Evolutionary conservation across 2,888 invertebrate genomes (phyloP).

Genomic region (Sphaerophoria rueppellii): DNA sequence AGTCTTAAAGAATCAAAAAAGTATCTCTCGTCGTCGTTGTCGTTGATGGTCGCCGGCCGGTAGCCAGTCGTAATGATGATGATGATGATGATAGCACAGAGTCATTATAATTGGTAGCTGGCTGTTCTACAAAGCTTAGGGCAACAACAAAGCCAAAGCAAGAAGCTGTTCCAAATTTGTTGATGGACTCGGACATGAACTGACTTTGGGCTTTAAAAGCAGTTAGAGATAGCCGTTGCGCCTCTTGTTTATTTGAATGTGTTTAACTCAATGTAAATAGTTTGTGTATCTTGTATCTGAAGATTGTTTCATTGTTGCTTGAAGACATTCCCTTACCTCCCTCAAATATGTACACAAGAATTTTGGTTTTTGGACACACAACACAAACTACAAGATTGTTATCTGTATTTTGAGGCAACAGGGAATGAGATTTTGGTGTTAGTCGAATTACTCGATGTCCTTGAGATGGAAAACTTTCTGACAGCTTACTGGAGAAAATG

Average conservation of each 20-base stretch:
- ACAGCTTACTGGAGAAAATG: conserved; percentile 1
- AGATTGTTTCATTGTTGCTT: conserved; percentile 32
- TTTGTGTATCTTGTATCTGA: not conserved
- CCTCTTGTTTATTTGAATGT: not conserved
- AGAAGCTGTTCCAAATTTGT: conserved; percentile 55
- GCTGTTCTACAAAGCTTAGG: conserved; percentile 9
- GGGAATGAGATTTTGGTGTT: conserved; percentile 1
- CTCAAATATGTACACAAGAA: conserved; percentile 1
- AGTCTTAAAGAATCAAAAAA: conserved; percentile 51
- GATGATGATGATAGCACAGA: conserved; percentile 35
- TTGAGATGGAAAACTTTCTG: conserved; percentile 17
- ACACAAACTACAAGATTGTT: conserved; percentile 19
- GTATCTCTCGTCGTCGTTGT: conserved; percentile 9
- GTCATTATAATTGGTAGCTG: conserved; percentile 58
- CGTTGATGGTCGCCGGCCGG: not conserved
- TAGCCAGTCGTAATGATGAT: not conserved
- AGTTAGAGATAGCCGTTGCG: not conserved
- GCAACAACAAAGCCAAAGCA: conserved; percentile 9
- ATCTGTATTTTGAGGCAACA: not conserved
- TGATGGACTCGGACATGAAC: conserved; percentile 52
- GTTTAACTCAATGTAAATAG: conserved; percentile 22
- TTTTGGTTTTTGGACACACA: conserved; percentile 1
- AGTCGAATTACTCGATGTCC: conserved; percentile 7
- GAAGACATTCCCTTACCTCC: not conserved
- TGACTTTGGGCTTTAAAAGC: conserved; percentile 22